A percentile compares a stretch with the other conserved stretches of the same genome.
These are phyloP conservation scores for Ylistrum balloti DNA, from an alignment of 1,140 invertebrate species.

Conservation along the genomic window DNA sequence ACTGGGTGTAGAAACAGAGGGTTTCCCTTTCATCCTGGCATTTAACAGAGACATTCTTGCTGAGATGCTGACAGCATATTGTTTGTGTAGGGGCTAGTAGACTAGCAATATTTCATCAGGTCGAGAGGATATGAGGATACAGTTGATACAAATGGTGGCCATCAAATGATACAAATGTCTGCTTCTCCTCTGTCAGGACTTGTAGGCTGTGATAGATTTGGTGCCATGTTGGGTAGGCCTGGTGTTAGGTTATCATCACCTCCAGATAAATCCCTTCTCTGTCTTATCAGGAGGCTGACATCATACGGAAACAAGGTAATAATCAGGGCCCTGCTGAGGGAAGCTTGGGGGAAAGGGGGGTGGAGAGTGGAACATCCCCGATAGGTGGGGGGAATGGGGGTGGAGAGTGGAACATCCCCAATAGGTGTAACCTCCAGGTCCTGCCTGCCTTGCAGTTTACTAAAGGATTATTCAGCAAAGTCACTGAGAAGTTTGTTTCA, in stretches of 20 bases:
- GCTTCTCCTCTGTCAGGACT: background rate
- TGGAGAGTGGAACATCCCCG: too few relatives aligned
- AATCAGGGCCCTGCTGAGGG: background rate
- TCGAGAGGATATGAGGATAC: background rate
- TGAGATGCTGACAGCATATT: slow-evolving; percentile 13
- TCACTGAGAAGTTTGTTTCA: background rate
- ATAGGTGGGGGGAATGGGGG: too few relatives aligned
- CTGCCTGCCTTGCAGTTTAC: too few relatives aligned
- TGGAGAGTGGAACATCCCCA: too few relatives aligned
- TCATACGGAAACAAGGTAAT: background rate
- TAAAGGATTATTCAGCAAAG: background rate
- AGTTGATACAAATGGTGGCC: slow-evolving; percentile 33
- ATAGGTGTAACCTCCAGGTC: too few relatives aligned
- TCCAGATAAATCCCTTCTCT: background rate
- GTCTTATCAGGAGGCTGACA: slow-evolving; percentile 17
- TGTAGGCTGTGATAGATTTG: slow-evolving; percentile 23
- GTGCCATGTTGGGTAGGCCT: background rate
- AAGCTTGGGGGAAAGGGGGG: too few relatives aligned
- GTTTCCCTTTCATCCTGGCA: slow-evolving; percentile 23
- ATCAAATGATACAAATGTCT: slow-evolving; percentile 35
- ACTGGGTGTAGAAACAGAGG: background rate
- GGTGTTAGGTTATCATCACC: slow-evolving; percentile 32
- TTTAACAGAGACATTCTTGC: background rate
- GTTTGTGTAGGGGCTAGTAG: slow-evolving; percentile 22
- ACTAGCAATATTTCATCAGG: slow-evolving; percentile 34